These are phyloP conservation scores for Drosophila eugracilis DNA, from an alignment of 1,140 invertebrate genomes.

Conservation along the genomic window DNA sequence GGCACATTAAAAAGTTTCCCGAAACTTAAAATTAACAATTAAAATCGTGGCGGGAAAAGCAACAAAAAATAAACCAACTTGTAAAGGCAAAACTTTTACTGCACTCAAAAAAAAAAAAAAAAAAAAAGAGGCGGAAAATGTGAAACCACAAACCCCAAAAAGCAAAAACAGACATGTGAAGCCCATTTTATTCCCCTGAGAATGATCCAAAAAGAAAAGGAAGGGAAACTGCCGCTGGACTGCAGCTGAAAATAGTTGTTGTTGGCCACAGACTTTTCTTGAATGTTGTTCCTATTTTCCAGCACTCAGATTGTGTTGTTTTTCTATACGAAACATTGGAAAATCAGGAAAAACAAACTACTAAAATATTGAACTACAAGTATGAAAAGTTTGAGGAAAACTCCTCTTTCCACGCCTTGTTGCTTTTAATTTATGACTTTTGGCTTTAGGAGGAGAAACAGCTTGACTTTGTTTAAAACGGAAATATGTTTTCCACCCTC, in stretches of 20 bases:
- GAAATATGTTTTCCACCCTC: conserved; percentile 11
- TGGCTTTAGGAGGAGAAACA: background rate
- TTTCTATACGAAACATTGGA: too few relatives aligned
- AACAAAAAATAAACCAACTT: background rate
- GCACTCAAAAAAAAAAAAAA: conserved; percentile 24
- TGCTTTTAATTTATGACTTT: conserved; percentile 39
- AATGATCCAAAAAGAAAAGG: background rate
- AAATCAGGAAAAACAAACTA: too few relatives aligned
- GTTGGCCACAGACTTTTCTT: background rate
- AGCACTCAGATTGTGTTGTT: too few relatives aligned
- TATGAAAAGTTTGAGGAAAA: background rate
- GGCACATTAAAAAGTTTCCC: conserved; percentile 8
- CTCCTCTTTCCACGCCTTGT: conserved; percentile 4
- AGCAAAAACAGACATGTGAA: background rate
- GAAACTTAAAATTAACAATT: conserved; percentile 25
- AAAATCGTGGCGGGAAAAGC: conserved; percentile 11
- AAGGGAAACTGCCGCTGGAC: conserved; percentile 10
- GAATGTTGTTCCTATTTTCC: conserved; percentile 14
- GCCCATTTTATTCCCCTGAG: conserved; percentile 2
- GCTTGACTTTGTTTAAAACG: background rate
- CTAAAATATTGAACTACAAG: too few relatives aligned
- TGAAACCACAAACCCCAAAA: conserved; percentile 22
- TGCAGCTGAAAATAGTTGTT: conserved; percentile 31
- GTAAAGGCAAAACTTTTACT: conserved; percentile 12
- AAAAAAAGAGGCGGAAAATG: too few relatives aligned